A percentile compares a stretch with the other conserved stretches of the same genome.
These are phyloP conservation scores for Danio albolineatus DNA, from an alignment of 2,797 vertebrate species.

Conservation along the genomic window DNA sequence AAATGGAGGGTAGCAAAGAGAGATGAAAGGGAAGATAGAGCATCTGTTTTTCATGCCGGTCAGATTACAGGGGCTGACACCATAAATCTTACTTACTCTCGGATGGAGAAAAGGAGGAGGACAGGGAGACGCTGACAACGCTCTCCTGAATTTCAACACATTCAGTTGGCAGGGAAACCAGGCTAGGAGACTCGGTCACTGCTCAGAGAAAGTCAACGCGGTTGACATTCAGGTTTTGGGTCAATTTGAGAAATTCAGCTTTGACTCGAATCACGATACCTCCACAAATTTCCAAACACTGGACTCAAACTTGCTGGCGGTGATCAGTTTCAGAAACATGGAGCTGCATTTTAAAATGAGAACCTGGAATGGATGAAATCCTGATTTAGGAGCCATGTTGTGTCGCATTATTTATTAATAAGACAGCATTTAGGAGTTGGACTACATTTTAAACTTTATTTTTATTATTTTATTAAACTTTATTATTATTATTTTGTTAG, in stretches of 20 bases:
- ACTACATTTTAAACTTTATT: too few relatives aligned
- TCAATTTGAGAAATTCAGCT: constrained; percentile 15
- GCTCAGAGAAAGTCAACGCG: constrained; percentile 2
- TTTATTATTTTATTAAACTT: too few relatives aligned
- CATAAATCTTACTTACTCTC: constrained; percentile 86
- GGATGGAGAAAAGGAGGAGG: constrained; percentile 65
- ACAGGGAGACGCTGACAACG: constrained; percentile 18
- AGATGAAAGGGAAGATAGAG: constrained; percentile 46
- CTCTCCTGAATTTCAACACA: constrained; percentile 77
- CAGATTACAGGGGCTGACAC: constrained; percentile 79
- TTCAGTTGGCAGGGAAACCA: constrained; percentile 39
- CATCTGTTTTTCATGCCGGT: constrained; percentile 76
- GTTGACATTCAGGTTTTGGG: constrained; percentile 16
- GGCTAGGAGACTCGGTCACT: neutral
- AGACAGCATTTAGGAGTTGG: too few relatives aligned
- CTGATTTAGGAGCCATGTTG: too few relatives aligned
- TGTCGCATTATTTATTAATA: too few relatives aligned
- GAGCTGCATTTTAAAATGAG: neutral
- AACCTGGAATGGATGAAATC: too few relatives aligned
- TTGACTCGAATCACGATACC: neutral
- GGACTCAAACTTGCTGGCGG: neutral
- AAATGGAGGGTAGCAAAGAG: constrained; percentile 4
- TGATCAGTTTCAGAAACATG: neutral
- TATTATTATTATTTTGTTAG: too few relatives aligned
- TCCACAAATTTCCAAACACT: neutral